Evolutionary conservation across 2,888 invertebrate species (phyloP).

Genomic region (Sicus ferrugineus): DNA sequence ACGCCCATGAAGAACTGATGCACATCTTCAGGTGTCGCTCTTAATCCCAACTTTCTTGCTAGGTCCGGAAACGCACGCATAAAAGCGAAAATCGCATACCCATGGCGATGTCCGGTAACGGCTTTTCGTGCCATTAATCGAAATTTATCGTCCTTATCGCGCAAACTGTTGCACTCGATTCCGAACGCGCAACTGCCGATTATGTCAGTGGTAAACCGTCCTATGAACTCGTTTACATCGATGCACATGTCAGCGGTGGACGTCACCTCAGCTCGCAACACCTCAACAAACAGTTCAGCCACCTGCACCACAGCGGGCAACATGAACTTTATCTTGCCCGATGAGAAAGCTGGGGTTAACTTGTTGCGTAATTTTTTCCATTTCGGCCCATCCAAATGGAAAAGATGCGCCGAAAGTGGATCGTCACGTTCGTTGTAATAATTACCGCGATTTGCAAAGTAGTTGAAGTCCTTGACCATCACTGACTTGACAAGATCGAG

Average conservation of each 20-base stretch:
- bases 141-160: constrained; percentile 61
- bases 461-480: constrained; percentile 61
- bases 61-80: constrained; percentile 48
- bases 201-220: constrained; percentile 66
- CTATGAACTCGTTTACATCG: constrained; percentile 64
- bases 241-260: constrained; percentile 32
- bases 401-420: constrained; percentile 61
- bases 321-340: constrained; percentile 67
- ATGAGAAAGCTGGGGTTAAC: constrained; percentile 66
- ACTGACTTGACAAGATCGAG: constrained; percentile 59
- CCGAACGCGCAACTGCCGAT: constrained; percentile 67
- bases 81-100: constrained; percentile 43
- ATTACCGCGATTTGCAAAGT: constrained; percentile 60
- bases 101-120: constrained; percentile 47
- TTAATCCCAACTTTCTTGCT: constrained; percentile 47
- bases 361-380: constrained; percentile 66
- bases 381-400: constrained; percentile 60
- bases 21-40: constrained; percentile 48
- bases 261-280: constrained; percentile 44
- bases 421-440: constrained; percentile 59
- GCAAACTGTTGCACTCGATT: constrained; percentile 64
- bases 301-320: constrained; percentile 61
- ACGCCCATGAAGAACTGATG: constrained; percentile 53
- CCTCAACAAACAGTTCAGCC: constrained; percentile 49
- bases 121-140: constrained; percentile 52